Evolutionary conservation across 2,888 invertebrate genomes (phyloP).

Genomic region (Drosophila tanythrix): DNA sequence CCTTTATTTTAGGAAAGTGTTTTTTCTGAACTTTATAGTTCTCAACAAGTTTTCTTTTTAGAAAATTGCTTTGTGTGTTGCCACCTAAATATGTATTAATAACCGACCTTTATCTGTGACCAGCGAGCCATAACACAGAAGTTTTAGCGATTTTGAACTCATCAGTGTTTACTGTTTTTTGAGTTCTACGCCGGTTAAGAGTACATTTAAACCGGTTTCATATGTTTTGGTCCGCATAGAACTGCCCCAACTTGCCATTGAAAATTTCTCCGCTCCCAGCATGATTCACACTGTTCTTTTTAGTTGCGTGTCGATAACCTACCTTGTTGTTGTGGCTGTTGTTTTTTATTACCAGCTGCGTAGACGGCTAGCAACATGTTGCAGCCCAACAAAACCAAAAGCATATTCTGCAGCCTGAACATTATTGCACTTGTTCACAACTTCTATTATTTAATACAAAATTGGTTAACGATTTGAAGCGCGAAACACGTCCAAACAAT

Average conservation of each 20-base stretch:
- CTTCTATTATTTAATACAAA: slow-evolving; percentile 30
- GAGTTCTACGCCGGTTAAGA: slow-evolving; percentile 16
- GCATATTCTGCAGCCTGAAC: slow-evolving; percentile 45
- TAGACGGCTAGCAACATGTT: slow-evolving; percentile 56
- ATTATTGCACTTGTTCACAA: slow-evolving; percentile 54
- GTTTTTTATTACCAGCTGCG: slow-evolving; percentile 60
- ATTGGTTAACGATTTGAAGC: slow-evolving; percentile 6
- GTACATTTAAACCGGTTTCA: slow-evolving; percentile 59
- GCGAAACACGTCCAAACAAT: slow-evolving; percentile 46
- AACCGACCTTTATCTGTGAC: neutral
- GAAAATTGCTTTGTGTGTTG: neutral
- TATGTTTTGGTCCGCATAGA: slow-evolving; percentile 64
- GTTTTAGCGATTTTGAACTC: slow-evolving; percentile 25
- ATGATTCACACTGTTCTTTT: slow-evolving; percentile 44
- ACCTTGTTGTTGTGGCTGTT: slow-evolving; percentile 66
- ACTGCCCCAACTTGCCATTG: slow-evolving; percentile 36
- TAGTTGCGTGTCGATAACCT: slow-evolving; percentile 30
- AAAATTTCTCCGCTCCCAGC: slow-evolving; percentile 48
- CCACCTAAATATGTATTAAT: neutral
- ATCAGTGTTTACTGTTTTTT: slow-evolving; percentile 32
- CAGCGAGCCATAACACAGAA: slow-evolving; percentile 14
- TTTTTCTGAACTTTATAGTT: neutral
- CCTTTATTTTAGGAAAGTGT: neutral
- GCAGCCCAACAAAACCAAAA: slow-evolving; percentile 63
- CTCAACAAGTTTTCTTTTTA: neutral